Evolutionary conservation across 1,140 invertebrate species (phyloP), one percentile per base, ranked within the genome.

Genomic region (Drosophila baimaii): DNA sequence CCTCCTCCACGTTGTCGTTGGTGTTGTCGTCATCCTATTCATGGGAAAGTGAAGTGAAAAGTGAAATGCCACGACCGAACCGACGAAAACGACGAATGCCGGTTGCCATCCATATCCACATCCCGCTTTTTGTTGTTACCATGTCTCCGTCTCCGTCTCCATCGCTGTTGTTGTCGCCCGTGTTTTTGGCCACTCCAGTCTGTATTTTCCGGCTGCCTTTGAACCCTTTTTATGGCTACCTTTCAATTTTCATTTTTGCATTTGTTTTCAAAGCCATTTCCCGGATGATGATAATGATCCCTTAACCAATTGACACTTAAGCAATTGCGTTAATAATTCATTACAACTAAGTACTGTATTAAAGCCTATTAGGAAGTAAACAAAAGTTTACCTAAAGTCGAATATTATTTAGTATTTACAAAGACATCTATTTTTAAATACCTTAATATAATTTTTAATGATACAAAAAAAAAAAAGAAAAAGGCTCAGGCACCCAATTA

Each of bases 41-140:
- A 85, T 85, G 84, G 89, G 86, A 90, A 90, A 90, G 86, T 90
- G 86, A 90, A 86, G 86, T 90, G 86, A 86, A 90, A 90, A 90
- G 86, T 90, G 86, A 90, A 90, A 90, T 86, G 81, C 81, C 85
- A 88, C 77, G 71, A 27, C 58, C 17, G 71, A 49, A 52, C 51
- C 51, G 29, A 33, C 62, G 37, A 64, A 52, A 61, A 52, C 52
- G 52, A 66, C 64, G 66, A 71, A 83, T 75, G 82, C 79, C 79
- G 82, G 82, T 61, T 79, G 70, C 78, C 43, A 65, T 61, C 52
- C 65, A 70, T 51, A 54, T 54, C 55, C 33, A 54, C 66, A 55
- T 44, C 43, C 65, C 52, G 21, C 25, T 17, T 58, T 52, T 71
- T 79, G 76, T 81, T 77, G 73, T 82, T 72, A 66, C 61, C 55